These are phyloP conservation scores for Dinocampus coccinellae DNA, from an alignment of 2,888 invertebrate genomes.

Conservation along the genomic window DNA sequence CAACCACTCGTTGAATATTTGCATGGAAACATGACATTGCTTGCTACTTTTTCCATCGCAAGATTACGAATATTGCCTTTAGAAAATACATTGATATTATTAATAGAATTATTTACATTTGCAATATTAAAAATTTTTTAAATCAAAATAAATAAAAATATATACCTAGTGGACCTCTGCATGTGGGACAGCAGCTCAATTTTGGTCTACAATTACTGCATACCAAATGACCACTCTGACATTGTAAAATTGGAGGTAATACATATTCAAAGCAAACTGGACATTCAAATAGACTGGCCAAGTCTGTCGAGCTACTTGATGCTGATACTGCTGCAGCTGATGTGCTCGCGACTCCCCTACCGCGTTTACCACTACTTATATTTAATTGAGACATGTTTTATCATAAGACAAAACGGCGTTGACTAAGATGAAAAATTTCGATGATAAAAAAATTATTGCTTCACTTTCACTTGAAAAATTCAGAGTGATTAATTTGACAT, in stretches of 20 bases:
- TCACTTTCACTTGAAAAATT: background rate
- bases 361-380: slow-evolving; percentile 65
- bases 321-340: slow-evolving; percentile 74
- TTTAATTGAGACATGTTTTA: slow-evolving; percentile 62
- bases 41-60: slow-evolving; percentile 99
- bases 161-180: slow-evolving; percentile 90
- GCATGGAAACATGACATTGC: slow-evolving; percentile 98
- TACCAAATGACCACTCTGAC: slow-evolving; percentile 98
- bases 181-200: slow-evolving; percentile 97
- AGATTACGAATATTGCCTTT: slow-evolving; percentile 95
- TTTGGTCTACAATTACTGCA: slow-evolving; percentile 98
- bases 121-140: background rate
- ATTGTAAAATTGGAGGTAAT: slow-evolving; percentile 97
- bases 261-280: slow-evolving; percentile 99
- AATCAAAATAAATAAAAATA: background rate
- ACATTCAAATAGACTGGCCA: slow-evolving; percentile 93
- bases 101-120: background rate
- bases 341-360: slow-evolving; percentile 63
- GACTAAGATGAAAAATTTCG: background rate
- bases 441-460: background rate
- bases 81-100: background rate
- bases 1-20: slow-evolving; percentile 98
- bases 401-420: background rate
- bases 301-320: slow-evolving; percentile 83
- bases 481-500: background rate